phyloP scores from a whole-genome alignment of 2,888 invertebrate genomes.

The Blomia tropicalis region DNA sequence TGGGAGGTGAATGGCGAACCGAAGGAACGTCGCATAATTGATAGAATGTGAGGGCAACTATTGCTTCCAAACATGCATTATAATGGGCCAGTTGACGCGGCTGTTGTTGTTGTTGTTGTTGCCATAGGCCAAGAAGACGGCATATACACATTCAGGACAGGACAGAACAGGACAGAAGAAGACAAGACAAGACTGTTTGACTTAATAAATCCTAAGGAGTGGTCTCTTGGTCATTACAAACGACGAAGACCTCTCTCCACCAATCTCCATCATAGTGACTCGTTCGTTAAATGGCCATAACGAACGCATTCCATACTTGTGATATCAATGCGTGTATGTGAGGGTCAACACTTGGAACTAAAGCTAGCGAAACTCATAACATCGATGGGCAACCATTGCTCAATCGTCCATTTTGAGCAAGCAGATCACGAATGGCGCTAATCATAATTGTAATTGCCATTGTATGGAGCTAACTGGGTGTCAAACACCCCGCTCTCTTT shows the following conservation, averaged over 20 bases:
- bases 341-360: not conserved
- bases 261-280: no score
- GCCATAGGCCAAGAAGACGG: no score
- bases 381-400: not conserved
- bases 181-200: no score
- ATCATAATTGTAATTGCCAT: conserved; percentile 9
- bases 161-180: not conserved
- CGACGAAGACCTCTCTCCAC: conserved; percentile 9
- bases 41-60: not conserved
- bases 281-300: conserved; percentile 11
- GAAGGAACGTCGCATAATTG: conserved; percentile 11
- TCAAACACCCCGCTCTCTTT: not conserved
- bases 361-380: no score
- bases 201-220: conserved; percentile 12
- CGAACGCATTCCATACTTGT: conserved; percentile 7
- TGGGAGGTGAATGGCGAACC: not conserved
- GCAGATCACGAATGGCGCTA: conserved; percentile 12
- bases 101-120: no score
- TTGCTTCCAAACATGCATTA: not conserved
- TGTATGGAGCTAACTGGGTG: not conserved
- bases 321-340: not conserved
- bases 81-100: conserved; percentile 12
- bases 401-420: conserved; percentile 7
- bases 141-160: no score
- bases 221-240: conserved; percentile 15